Conservation (phyloP, 2,113 vertebrate species). For the Protobothrops flavoviridis region DNA sequence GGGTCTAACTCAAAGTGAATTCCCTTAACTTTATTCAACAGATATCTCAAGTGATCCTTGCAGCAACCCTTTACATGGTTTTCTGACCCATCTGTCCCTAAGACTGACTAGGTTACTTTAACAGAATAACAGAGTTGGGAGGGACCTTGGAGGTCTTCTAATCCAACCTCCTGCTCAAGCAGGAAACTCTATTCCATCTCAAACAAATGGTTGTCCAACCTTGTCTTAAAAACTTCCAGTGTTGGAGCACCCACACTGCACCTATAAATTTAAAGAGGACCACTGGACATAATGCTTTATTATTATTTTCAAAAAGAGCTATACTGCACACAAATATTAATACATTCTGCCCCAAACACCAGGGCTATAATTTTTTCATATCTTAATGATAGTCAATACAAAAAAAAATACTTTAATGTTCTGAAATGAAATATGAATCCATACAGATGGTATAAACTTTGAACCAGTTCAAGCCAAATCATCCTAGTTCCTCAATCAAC, state of each 20-base stretch:
- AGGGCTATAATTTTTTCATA: not conserved
- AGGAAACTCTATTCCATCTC: too few species aligned
- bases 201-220: not conserved
- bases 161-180: too few species aligned
- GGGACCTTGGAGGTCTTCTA: too few species aligned
- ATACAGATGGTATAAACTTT: not conserved
- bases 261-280: not conserved
- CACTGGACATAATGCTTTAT: not conserved
- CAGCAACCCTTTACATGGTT: not conserved
- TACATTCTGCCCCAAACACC: not conserved
- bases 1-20: not conserved
- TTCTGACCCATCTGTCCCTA: not conserved
- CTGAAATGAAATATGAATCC: not conserved
- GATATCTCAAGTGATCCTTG: not conserved
- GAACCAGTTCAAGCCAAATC: not conserved
- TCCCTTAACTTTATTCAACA: not conserved
- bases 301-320: not conserved
- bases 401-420: not conserved
- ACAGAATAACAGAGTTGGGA: not conserved
- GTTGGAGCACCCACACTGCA: not conserved
- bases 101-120: not conserved
- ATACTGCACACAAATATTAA: not conserved
- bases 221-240: not conserved
- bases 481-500: not conserved
- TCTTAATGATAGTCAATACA: not conserved